Conservation (phyloP, 2,113 vertebrate genomes). For the Colossoma macropomum region DNA sequence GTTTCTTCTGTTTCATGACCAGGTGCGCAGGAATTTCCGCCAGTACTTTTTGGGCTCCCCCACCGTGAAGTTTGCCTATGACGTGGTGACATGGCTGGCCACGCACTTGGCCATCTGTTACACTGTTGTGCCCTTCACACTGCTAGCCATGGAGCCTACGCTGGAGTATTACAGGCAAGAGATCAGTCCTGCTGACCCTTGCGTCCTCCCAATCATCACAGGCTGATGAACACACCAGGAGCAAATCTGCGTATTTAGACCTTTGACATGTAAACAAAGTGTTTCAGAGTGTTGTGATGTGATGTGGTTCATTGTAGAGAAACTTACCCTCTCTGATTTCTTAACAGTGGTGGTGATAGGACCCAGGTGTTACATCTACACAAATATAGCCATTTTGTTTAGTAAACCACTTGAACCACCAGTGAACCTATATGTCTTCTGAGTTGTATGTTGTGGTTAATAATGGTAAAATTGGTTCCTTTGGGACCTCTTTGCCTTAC, state of each 20-base stretch:
- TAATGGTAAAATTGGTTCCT: too few relatives aligned
- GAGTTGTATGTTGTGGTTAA: too few relatives aligned
- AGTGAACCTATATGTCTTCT: too few relatives aligned
- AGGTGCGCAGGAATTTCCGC: slow-evolving; percentile 75
- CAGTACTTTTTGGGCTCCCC: slow-evolving; percentile 69
- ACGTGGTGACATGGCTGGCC: slow-evolving; percentile 76
- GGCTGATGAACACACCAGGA: not conserved
- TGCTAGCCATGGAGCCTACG: slow-evolving; percentile 73
- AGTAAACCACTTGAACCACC: too few relatives aligned
- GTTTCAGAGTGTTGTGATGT: too few relatives aligned
- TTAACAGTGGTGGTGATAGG: too few relatives aligned
- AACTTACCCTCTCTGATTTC: too few relatives aligned
- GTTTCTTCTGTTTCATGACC: not conserved
- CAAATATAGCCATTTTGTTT: too few relatives aligned
- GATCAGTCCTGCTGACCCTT: not conserved
- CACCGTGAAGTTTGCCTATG: slow-evolving; percentile 71
- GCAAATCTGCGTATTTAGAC: not conserved
- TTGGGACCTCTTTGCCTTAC: too few relatives aligned
- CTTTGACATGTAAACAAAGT: not conserved
- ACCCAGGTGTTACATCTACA: too few relatives aligned
- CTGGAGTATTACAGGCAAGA: slow-evolving; percentile 76
- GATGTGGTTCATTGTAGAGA: too few relatives aligned
- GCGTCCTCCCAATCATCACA: not conserved
- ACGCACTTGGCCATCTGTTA: slow-evolving; percentile 81
- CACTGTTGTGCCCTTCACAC: slow-evolving; percentile 80